phyloP scores from a whole-genome alignment of 2,888 invertebrate genomes.

The Carcina quercana region DNA sequence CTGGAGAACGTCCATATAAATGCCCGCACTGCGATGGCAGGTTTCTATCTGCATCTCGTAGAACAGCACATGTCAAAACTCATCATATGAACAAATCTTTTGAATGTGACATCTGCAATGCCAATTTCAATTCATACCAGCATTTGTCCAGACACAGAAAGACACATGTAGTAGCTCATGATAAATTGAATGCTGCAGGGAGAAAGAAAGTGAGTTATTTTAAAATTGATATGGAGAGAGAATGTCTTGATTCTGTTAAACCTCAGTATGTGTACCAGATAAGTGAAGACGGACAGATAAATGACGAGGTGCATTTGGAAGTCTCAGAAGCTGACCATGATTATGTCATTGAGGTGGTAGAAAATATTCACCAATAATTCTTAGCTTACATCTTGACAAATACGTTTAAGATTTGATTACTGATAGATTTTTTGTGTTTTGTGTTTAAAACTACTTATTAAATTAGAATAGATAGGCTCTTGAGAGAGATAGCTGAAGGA shows the following conservation, averaged over 20 bases:
- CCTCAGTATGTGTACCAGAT: not conserved
- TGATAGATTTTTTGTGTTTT: too few relatives aligned
- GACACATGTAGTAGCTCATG: slow-evolving; percentile 19
- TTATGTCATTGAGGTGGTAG: slow-evolving; percentile 14
- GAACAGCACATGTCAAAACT: slow-evolving; percentile 44
- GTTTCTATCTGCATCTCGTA: slow-evolving; percentile 49
- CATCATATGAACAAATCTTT: slow-evolving; percentile 34
- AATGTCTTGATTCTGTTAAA: not conserved
- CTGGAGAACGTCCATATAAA: slow-evolving; percentile 53
- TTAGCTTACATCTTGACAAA: too few relatives aligned
- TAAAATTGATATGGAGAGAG: not conserved
- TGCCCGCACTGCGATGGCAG: slow-evolving; percentile 42
- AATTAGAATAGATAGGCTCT: too few relatives aligned
- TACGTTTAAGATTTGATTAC: too few relatives aligned
- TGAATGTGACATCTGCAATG: slow-evolving; percentile 42
- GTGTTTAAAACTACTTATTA: too few relatives aligned
- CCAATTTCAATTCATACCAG: slow-evolving; percentile 35
- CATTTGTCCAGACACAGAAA: slow-evolving; percentile 41
- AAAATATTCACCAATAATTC: too few relatives aligned
- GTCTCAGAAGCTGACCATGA: slow-evolving; percentile 22
- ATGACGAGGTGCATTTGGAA: slow-evolving; percentile 22
- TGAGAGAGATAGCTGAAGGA: too few relatives aligned
- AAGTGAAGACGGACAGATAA: slow-evolving; percentile 1
- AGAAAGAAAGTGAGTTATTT: not conserved
- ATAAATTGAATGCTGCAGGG: not conserved